A percentile compares a stretch with the other conserved stretches of the same genome.
Evolutionary conservation across 2,113 vertebrate genomes (phyloP).

Genomic region (Macquaria australasica): DNA sequence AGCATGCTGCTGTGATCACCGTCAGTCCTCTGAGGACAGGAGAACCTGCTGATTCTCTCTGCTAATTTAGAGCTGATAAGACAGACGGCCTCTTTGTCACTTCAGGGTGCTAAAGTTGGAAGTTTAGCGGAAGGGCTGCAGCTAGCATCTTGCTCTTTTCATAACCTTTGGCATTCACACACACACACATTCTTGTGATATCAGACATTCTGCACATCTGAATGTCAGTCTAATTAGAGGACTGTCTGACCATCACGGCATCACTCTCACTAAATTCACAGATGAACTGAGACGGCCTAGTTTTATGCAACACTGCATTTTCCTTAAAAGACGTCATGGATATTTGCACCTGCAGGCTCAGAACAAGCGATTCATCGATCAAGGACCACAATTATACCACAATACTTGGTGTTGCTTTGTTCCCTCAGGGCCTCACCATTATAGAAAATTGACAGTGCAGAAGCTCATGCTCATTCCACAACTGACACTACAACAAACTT

Average conservation of each 20-base stretch:
- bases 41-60: slow-evolving; percentile 68
- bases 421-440: neutral
- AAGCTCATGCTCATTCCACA: neutral
- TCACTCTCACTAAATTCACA: slow-evolving; percentile 37
- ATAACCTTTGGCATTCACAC: slow-evolving; percentile 77
- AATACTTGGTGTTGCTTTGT: slow-evolving; percentile 5
- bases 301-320: neutral
- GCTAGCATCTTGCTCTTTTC: slow-evolving; percentile 63
- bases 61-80: slow-evolving; percentile 71
- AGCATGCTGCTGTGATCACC: slow-evolving; percentile 65
- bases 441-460: neutral
- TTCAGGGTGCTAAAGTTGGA: slow-evolving; percentile 70
- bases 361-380: neutral
- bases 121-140: slow-evolving; percentile 38
- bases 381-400: neutral
- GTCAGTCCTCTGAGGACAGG: slow-evolving; percentile 60
- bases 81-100: slow-evolving; percentile 67
- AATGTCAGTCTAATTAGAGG: slow-evolving; percentile 72
- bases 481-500: neutral
- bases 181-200: slow-evolving; percentile 44
- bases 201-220: slow-evolving; percentile 34
- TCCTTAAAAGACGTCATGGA: neutral
- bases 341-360: neutral
- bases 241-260: slow-evolving; percentile 27
- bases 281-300: slow-evolving; percentile 15